Conservation (phyloP, 1,140 invertebrate species). For the Eciton burchellii region DNA sequence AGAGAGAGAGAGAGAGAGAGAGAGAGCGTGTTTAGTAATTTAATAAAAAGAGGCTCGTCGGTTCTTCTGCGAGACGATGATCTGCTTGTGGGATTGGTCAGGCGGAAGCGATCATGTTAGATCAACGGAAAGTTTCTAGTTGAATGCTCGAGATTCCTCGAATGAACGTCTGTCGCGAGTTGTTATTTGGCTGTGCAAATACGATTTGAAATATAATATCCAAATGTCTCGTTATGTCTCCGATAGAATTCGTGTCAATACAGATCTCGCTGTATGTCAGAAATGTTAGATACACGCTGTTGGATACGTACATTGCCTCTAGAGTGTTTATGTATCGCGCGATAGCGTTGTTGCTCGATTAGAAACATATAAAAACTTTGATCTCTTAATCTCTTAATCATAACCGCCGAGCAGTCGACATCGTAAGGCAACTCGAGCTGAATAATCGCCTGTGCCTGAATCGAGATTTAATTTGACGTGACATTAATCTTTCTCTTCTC, state of each 20-base stretch:
- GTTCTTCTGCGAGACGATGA: too few relatives aligned
- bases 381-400: too few relatives aligned
- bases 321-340: background rate
- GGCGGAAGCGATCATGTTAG: conserved; percentile 6
- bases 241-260: background rate
- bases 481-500: background rate
- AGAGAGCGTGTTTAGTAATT: background rate
- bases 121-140: too few relatives aligned
- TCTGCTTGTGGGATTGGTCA: background rate
- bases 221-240: conserved; percentile 6
- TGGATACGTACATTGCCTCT: background rate
- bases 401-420: background rate
- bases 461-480: background rate
- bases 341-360: background rate
- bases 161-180: too few relatives aligned
- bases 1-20: too few relatives aligned
- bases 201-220: background rate
- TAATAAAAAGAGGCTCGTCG: too few relatives aligned
- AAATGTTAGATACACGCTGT: conserved; percentile 1
- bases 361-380: conserved; percentile 12
- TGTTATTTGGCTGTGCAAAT: too few relatives aligned
- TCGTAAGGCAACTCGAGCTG: background rate
- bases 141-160: too few relatives aligned
- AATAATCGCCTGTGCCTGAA: background rate
- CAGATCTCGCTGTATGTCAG: background rate